Evolutionary conservation across 2,888 invertebrate species (phyloP).

Genomic region (Scaptomyza polygonia): DNA sequence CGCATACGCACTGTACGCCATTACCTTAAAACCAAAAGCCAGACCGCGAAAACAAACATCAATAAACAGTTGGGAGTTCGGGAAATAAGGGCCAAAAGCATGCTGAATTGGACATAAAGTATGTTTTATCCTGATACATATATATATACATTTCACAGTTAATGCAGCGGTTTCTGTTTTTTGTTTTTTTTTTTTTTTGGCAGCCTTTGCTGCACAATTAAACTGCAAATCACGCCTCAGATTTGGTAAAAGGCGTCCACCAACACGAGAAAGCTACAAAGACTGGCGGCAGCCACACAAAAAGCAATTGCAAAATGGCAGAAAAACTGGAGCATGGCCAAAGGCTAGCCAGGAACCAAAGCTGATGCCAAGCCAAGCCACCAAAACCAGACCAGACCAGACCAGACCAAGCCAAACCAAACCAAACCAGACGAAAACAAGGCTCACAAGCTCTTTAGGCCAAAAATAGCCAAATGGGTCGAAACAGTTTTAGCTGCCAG

Average conservation of each 20-base stretch:
- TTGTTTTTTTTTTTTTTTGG: conserved; percentile 45
- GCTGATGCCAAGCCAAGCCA: conserved; percentile 11
- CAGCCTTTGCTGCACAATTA: conserved; percentile 76
- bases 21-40: conserved; percentile 7
- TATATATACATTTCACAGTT: conserved; percentile 58
- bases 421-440: conserved; percentile 32
- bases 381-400: conserved; percentile 20
- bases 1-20: conserved; percentile 45
- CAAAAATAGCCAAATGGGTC: conserved; percentile 36
- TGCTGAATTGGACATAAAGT: conserved; percentile 13
- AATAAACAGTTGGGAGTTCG: conserved; percentile 21
- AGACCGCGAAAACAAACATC: not conserved
- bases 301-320: conserved; percentile 71
- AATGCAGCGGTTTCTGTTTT: no score
- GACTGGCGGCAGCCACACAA: conserved; percentile 53
- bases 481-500: conserved; percentile 19
- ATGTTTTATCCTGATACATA: conserved; percentile 36
- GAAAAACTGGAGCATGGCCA: conserved; percentile 70
- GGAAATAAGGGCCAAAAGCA: not conserved
- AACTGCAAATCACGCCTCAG: conserved; percentile 75
- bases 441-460: conserved; percentile 25
- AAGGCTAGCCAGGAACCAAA: conserved; percentile 39
- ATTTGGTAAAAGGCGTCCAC: conserved; percentile 66
- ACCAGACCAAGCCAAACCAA: conserved; percentile 11
- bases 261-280: conserved; percentile 30